A percentile compares a stretch with the other conserved stretches of the same genome.
phyloP scores from a whole-genome alignment of 2,113 vertebrate species.

The Prinia subflava region DNA sequence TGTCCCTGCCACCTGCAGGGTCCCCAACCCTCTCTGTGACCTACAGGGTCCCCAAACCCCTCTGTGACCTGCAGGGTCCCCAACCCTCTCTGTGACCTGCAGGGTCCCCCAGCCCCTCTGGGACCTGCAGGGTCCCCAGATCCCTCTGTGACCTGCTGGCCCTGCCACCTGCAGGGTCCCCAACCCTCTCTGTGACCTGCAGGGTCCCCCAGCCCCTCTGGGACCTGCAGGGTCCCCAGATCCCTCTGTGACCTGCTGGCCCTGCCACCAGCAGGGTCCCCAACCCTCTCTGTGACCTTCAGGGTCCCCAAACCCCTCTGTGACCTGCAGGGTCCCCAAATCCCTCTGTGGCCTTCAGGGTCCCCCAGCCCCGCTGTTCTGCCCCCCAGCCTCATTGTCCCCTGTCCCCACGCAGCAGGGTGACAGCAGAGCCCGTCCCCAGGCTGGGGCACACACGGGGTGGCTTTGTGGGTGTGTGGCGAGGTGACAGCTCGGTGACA shows the following conservation, averaged over 20 bases:
- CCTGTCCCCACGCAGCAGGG: fast-evolving
- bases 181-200: background rate
- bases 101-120: too few species aligned
- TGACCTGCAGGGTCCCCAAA: background rate
- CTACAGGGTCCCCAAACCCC: background rate
- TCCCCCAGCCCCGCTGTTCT: background rate
- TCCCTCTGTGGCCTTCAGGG: background rate
- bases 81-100: background rate
- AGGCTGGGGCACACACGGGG: fast-evolving
- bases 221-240: background rate
- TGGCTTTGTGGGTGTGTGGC: fast-evolving
- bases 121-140: background rate
- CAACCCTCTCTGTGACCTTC: background rate
- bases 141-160: background rate
- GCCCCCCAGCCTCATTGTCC: fast-evolving
- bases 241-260: too few species aligned
- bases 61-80: background rate
- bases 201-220: background rate
- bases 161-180: background rate
- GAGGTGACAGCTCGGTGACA: background rate
- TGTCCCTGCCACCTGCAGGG: too few species aligned
- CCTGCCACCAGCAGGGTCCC: background rate
- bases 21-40: too few species aligned
- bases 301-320: too few species aligned
- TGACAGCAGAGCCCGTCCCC: background rate